Evolutionary conservation across 2,113 vertebrate species (phyloP), one percentile per base, ranked within the genome.

Genomic region (Morone saxatilis): DNA sequence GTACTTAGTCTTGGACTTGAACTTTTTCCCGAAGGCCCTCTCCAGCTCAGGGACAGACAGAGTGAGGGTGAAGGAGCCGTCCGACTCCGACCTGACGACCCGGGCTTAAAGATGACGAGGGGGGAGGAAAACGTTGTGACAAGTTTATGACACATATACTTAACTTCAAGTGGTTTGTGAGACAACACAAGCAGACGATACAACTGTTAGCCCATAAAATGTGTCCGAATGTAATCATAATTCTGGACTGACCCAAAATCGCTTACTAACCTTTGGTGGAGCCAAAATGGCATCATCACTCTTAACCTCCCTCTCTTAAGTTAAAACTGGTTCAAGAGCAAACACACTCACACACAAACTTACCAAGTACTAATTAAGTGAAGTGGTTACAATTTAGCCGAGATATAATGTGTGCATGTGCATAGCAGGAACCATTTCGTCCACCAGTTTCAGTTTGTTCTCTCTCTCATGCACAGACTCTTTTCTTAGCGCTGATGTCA

Each of bases 1-100:
- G 88, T 96, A 96, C 96, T 97, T 97, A 90, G 94, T 94, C 84
- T 94, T 95, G 71, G 93, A 91, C 93, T 95, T 95, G 95, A 95
- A 96, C 90, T 95, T 95, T 91, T 94, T 96, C 85, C 94, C 94
- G 48, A 83, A 96, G 94, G 95, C 88, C 47, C 92, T 92, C 89
- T 98, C 96, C 95, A 94, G 93, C 89, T 96, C 96, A 53, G 90
- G 86, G 83, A 96, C 94, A 53, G 96, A 97, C 90, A 94, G 43
- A 77, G 94, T 96, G 92, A 96, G 94, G 76, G 94, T 96, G 85
- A 96, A 96, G 93, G 92, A 88, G 90, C 94, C 96, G 67, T 95
- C 96, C 66, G 91, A 90, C 85, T 95, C 96, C 81, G 92, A 95
- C 72, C 65, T 83, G 89, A 92, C 91, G 75, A 93, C 93, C 74